Evolutionary conservation across 2,113 vertebrate genomes (phyloP).

Genomic region (Pygoscelis antarcticus): DNA sequence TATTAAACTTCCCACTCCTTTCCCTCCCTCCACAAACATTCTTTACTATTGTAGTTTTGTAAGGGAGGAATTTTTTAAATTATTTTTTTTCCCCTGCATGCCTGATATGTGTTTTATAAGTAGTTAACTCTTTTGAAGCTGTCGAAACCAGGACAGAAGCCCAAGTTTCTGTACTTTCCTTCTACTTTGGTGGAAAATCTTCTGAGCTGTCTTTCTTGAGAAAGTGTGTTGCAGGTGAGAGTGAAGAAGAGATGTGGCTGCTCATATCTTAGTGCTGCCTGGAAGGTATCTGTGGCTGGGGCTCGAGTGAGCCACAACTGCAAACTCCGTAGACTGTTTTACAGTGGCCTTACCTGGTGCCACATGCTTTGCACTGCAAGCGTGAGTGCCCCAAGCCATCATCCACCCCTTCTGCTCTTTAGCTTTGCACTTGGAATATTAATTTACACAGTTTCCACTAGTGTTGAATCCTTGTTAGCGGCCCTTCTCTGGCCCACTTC

Average conservation of each 20-base stretch:
- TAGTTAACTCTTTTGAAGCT: neutral
- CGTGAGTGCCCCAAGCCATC: neutral
- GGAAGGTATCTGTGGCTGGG: neutral
- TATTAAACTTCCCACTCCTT: neutral
- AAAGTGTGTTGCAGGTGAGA: neutral
- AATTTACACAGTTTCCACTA: neutral
- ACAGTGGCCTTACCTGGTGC: neutral
- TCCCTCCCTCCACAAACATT: neutral
- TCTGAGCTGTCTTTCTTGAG: neutral
- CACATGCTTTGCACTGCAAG: neutral
- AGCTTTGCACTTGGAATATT: neutral
- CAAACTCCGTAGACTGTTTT: neutral
- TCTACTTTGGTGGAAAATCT: neutral
- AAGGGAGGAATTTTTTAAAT: neutral
- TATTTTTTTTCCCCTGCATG: neutral
- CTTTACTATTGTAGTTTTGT: neutral
- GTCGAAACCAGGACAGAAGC: too few species aligned
- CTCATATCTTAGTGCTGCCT: neutral
- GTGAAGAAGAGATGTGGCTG: neutral
- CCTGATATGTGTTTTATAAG: neutral
- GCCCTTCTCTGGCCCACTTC: neutral
- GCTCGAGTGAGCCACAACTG: neutral
- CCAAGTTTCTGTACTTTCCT: neutral
- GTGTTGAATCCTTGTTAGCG: neutral
- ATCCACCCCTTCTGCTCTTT: neutral